phyloP scores from a whole-genome alignment of 2,888 invertebrate species.

The Lapara coniferarum region DNA sequence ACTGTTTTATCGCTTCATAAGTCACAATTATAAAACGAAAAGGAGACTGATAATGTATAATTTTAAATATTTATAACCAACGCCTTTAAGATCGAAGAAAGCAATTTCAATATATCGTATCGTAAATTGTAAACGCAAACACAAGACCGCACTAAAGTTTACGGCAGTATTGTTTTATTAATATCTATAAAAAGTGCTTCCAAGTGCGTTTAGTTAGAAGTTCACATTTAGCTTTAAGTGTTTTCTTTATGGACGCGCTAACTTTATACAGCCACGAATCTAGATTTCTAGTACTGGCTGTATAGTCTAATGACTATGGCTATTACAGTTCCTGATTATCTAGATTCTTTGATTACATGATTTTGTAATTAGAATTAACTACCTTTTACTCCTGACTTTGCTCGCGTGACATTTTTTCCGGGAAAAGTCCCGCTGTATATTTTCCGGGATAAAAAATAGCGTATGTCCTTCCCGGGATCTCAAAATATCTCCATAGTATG shows the following conservation, averaged over 20 bases:
- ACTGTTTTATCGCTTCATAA: too few species aligned
- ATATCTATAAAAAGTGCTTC: conserved; percentile 79
- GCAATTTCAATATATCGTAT: neutral
- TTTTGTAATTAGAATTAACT: neutral
- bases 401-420: too few species aligned
- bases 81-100: neutral
- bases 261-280: conserved; percentile 50
- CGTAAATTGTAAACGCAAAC: conserved; percentile 36
- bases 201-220: conserved; percentile 64
- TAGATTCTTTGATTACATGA: too few species aligned
- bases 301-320: neutral
- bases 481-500: too few species aligned
- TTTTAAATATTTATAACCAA: too few species aligned
- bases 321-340: too few species aligned
- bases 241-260: conserved; percentile 62
- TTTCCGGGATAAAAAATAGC: too few species aligned
- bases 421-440: too few species aligned
- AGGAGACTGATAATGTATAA: too few species aligned
- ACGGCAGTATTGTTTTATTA: conserved; percentile 79
- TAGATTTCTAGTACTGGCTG: conserved; percentile 2
- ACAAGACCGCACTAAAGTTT: conserved; percentile 65
- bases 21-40: too few species aligned
- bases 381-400: too few species aligned
- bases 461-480: too few species aligned
- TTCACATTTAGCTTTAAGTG: conserved; percentile 61